Evolutionary conservation across 2,113 vertebrate genomes (phyloP).

Genomic region (Myodes glareolus): DNA sequence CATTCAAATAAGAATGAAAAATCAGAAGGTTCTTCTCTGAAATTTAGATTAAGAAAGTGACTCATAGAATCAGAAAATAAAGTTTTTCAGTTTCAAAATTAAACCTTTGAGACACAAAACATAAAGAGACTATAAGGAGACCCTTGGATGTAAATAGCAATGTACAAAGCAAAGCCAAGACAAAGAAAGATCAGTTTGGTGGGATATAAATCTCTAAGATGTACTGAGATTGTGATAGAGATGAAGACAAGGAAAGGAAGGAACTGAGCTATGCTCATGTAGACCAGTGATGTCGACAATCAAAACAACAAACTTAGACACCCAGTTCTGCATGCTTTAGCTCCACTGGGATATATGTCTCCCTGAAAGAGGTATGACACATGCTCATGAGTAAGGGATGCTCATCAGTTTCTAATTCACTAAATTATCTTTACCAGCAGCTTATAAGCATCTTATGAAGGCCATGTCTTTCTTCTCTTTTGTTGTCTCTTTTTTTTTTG

Average conservation of each 20-base stretch:
- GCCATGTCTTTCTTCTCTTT: neutral
- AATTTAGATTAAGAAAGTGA: slow-evolving; percentile 15
- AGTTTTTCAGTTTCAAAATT: neutral
- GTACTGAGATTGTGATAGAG: fast-evolving
- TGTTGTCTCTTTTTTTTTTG: no score
- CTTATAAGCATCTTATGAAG: neutral
- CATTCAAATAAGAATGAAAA: neutral
- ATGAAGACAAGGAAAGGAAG: neutral
- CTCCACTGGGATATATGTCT: neutral
- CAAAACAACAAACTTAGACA: neutral
- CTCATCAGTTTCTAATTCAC: neutral
- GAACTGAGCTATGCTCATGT: neutral
- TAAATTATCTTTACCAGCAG: neutral
- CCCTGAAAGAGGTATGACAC: neutral
- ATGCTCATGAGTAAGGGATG: neutral
- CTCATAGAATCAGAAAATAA: neutral
- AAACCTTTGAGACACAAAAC: neutral
- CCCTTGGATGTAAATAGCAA: neutral
- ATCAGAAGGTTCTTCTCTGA: neutral
- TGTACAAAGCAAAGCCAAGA: neutral
- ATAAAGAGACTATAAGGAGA: neutral
- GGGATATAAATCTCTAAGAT: neutral
- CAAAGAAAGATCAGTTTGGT: neutral
- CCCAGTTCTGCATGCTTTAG: neutral
- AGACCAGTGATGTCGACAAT: neutral